Conservation (phyloP, 2,888 invertebrate genomes). For the Muschampia staudingeri region DNA sequence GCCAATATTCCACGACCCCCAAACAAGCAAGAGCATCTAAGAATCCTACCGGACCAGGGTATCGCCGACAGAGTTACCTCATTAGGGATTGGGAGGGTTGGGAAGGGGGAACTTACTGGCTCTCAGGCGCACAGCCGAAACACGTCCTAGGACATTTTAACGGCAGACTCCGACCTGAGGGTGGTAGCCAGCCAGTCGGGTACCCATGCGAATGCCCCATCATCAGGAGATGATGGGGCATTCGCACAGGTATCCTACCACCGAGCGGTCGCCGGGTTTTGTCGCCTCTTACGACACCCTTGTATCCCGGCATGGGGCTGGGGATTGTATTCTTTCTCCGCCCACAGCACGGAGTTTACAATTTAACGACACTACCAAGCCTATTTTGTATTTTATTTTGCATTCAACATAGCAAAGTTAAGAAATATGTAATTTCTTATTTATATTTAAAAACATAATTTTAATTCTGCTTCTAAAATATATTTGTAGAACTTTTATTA, state of each 20-base stretch:
- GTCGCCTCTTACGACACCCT: too few species aligned
- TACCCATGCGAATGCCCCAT: background rate
- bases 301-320: too few species aligned
- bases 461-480: too few species aligned
- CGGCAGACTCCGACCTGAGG: constrained; percentile 9
- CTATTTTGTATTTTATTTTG: too few species aligned
- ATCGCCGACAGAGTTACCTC: background rate
- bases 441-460: too few species aligned
- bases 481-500: too few species aligned
- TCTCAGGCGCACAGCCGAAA: constrained; percentile 14
- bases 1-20: background rate
- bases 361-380: too few species aligned
- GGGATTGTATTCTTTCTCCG: background rate
- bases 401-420: too few species aligned
- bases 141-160: background rate
- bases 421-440: too few species aligned
- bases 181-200: constrained; percentile 5
- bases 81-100: background rate
- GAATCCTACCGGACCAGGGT: background rate
- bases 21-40: background rate
- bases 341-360: too few species aligned
- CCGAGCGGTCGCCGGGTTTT: background rate
- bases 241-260: background rate
- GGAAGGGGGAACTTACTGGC: background rate
- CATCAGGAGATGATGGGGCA: too few species aligned